Base-by-base conservation (phyloP, 2,888 invertebrate species). In the Zelleria hepariella region DNA sequence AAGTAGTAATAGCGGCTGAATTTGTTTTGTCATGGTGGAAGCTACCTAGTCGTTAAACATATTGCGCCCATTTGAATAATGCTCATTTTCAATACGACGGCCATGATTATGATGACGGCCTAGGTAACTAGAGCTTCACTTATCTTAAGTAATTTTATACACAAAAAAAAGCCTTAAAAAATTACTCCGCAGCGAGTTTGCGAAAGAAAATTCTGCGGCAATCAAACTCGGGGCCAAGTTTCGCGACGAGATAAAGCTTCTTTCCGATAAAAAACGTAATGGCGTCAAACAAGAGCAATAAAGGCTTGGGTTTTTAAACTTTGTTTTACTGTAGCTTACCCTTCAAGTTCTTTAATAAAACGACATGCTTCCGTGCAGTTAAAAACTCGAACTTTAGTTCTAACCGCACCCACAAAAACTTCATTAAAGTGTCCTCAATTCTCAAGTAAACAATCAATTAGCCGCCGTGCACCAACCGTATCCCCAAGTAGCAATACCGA, bases 151-250 rank as follows among this genome's bases (percentile, higher is more conserved):
- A n/a, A n/a, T n/a, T n/a, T n/a, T n/a, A n/a, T n/a, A n/a, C n/a
- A n/a, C n/a, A n/a, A n/a, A n/a, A 1, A 3, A 32, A 32, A 32
- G 15, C 32, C 15, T 15, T 42, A 42, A 42, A 42, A 42, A 42
- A 10, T 42, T 42, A 15, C 15, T 42, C 32, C 32, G 1, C 32
- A 42, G n/a, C n/a, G n/a, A n/a, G 32, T 42, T 42, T 42, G 5
- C 49, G 7, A 53, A 2, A 58, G 65, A 64, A 69, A 70, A 67
- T 68, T 68, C 64, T 64, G 62, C 62, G 65, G 67, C 68, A 70
- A 70, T 70, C 68, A 67, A 73, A 72, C 68, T 70, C 67, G 58
- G 64, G 51, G 62, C 64, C 56, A 71, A 72, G 67, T 67, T 70
- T 66, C 63, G 60, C 61, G 67, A 55, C 66, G 60, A 65, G 68